These are phyloP conservation scores for Lophura nycthemera DNA, from an alignment of 2,113 vertebrate genomes.

Conservation along the genomic window DNA sequence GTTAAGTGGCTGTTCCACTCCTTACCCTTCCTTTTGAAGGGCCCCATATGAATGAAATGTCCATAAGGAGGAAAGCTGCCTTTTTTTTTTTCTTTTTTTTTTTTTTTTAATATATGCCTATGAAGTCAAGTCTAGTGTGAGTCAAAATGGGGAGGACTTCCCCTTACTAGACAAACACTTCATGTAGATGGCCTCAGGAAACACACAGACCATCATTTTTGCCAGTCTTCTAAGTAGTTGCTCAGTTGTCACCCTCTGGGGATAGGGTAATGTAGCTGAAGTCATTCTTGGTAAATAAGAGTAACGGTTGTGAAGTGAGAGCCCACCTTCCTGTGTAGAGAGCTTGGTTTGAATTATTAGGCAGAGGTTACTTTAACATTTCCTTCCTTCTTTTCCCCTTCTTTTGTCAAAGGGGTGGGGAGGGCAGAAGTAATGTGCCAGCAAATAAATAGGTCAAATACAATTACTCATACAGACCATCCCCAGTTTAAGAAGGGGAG, in stretches of 20 bases:
- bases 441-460: conserved; percentile 69
- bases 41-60: neutral
- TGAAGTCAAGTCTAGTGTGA: neutral
- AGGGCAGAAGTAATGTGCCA: neutral
- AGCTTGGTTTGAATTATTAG: conserved; percentile 25
- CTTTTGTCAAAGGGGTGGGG: neutral
- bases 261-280: conserved; percentile 4
- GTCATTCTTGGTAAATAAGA: conserved; percentile 25
- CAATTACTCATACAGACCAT: conserved; percentile 62
- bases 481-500: neutral
- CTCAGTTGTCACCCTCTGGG: conserved; percentile 34
- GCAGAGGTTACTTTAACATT: conserved; percentile 23
- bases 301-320: neutral
- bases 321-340: conserved; percentile 7
- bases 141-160: neutral
- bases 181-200: neutral
- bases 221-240: conserved; percentile 2
- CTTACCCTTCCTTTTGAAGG: neutral
- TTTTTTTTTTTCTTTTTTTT: no score
- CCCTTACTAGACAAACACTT: neutral
- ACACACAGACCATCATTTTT: neutral
- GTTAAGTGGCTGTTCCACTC: neutral
- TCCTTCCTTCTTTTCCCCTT: conserved; percentile 18
- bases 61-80: neutral
- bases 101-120: neutral